These are phyloP conservation scores for Cancer borealis DNA, from an alignment of 2,888 invertebrate genomes.

Conservation along the genomic window DNA sequence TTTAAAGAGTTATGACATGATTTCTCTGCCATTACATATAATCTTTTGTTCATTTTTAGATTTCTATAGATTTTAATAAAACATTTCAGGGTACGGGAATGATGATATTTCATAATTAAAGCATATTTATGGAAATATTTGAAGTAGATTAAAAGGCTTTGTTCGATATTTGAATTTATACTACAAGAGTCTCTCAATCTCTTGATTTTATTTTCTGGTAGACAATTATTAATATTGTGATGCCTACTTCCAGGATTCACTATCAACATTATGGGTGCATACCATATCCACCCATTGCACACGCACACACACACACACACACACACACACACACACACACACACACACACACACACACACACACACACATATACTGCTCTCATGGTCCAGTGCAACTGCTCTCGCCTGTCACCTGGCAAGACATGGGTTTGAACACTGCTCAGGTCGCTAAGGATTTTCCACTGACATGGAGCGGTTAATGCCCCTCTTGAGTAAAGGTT, in stretches of 20 bases:
- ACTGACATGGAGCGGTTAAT: too few relatives aligned
- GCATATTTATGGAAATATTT: not conserved
- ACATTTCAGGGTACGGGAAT: not conserved
- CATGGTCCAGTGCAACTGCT: too few relatives aligned
- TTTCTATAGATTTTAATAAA: not conserved
- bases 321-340: not conserved
- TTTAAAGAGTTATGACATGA: not conserved
- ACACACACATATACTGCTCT: not conserved
- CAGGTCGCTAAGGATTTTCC: too few relatives aligned
- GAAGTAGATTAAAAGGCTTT: not conserved
- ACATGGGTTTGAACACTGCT: too few relatives aligned
- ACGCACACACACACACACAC: not conserved
- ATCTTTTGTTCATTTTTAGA: not conserved
- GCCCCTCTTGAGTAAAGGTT: too few relatives aligned
- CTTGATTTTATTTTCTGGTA: not conserved
- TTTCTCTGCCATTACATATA: not conserved
- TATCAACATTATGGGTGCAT: not conserved
- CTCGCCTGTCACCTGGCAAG: too few relatives aligned
- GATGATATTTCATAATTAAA: not conserved
- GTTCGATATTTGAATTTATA: not conserved
- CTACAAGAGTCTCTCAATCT: not conserved
- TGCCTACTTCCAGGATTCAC: not conserved
- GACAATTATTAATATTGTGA: not conserved
- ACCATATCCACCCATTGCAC: not conserved
- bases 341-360: constrained; percentile 2